A percentile compares a stretch with the other conserved stretches of the same genome.
These are phyloP conservation scores for Zaprionus taronus DNA, from an alignment of 1,140 invertebrate species.

Conservation along the genomic window DNA sequence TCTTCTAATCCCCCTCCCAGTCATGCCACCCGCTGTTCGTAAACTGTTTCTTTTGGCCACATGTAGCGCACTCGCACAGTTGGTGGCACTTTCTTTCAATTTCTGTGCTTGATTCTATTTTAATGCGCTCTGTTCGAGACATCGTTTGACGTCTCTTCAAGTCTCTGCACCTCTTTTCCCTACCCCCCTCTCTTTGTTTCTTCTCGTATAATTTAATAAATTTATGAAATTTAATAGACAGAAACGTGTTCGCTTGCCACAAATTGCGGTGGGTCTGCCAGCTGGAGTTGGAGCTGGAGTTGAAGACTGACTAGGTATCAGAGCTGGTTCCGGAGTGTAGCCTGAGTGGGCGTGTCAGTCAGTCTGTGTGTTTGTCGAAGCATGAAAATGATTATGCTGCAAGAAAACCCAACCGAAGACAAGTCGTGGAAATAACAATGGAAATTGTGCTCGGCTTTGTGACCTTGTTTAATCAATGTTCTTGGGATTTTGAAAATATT, in stretches of 20 bases:
- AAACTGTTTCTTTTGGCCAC: slow-evolving; percentile 49
- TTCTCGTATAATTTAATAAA: slow-evolving; percentile 75
- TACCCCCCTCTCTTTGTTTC: neutral
- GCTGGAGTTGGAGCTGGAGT: slow-evolving; percentile 1
- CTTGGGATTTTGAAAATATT: neutral
- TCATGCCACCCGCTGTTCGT: slow-evolving; percentile 18
- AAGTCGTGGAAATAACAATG: neutral
- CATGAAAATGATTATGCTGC: slow-evolving; percentile 45
- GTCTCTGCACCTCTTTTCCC: slow-evolving; percentile 35
- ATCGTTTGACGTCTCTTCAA: slow-evolving; percentile 27
- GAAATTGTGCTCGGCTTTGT: neutral
- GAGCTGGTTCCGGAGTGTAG: slow-evolving; percentile 8
- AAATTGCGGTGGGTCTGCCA: slow-evolving; percentile 65
- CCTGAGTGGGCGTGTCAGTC: slow-evolving; percentile 44
- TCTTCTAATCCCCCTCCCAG: neutral
- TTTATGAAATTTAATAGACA: slow-evolving; percentile 82
- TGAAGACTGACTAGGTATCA: neutral
- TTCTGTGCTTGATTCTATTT: slow-evolving; percentile 36
- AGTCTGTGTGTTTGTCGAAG: slow-evolving; percentile 33
- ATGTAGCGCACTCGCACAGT: slow-evolving; percentile 55
- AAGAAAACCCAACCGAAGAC: neutral
- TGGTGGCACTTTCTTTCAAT: slow-evolving; percentile 62
- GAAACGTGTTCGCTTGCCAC: slow-evolving; percentile 75
- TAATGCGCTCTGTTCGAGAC: slow-evolving; percentile 38
- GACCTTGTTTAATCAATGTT: slow-evolving; percentile 11